Evolutionary conservation across 2,797 vertebrate species (phyloP), one percentile per base, ranked within the genome.

Genomic region (Acestrorhynchus altus): DNA sequence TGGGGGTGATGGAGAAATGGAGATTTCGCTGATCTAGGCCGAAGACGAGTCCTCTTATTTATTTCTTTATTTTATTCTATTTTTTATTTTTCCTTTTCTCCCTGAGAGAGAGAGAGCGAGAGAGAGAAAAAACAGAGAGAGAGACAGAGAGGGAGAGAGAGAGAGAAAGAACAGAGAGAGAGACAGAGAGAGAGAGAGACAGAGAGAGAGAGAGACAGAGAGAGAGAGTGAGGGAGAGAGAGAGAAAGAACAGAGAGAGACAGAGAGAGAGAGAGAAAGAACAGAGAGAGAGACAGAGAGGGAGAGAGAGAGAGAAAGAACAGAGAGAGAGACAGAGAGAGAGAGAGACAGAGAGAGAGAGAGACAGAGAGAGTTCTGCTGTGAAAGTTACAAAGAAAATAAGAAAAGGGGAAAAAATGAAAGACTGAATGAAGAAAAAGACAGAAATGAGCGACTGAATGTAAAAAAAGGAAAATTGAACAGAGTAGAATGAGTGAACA

Each of bases 11-110:
- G 89, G 90, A 92, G 89, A 90, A 90, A 89, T 86, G 85, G 87
- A 92, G 92, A 93, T 94, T 86, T 88, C 89, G 88, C 90, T 93
- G 93, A 93, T 94, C 89, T 90, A 87, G 91, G 89, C 89, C 84
- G 85, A 83, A 85, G 82, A 78, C 51, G 20, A 11, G 66, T 54
- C 66, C 24, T 57, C 10, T 57, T 28, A 8, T 57, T 54, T 24
- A 54, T 24, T 54, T n/a, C 13, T 4, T 28, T 57, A n/a, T 52
- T 5, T 52, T 52, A 7, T 15, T n/a, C 5, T 49, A 6, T 28
- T 16, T 26, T 28, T 15, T 40, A 39, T 20, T 26, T 5, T 16
- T 2, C 57, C 52, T 83, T 83, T 40, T 85, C 82, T 86, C 11
- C 7, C 22, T 8, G 9, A 57, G 72, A 89, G 91, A n/a, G n/a